These are phyloP conservation scores for Limenitis camilla DNA, from an alignment of 2,888 invertebrate genomes.

Conservation along the genomic window DNA sequence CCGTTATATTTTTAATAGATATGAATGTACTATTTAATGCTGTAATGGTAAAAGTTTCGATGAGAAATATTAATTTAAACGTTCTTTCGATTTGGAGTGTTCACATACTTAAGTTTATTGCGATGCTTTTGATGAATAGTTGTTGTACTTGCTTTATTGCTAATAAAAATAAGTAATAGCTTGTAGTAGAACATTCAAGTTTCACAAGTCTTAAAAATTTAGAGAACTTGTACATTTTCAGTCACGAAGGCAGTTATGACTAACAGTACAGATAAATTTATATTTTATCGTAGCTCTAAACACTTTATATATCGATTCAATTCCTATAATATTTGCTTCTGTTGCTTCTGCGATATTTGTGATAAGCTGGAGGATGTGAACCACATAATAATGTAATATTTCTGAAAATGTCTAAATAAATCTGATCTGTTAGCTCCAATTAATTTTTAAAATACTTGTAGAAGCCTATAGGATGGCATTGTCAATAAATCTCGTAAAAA, in stretches of 20 bases:
- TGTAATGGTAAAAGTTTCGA: slow-evolving; percentile 38
- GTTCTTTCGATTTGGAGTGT: slow-evolving; percentile 15
- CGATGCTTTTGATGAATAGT: slow-evolving; percentile 9
- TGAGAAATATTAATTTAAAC: slow-evolving; percentile 57
- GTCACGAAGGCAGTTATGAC: background rate
- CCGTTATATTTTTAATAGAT: slow-evolving; percentile 63
- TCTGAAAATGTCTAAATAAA: no score
- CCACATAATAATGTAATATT: no score
- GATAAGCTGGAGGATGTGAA: no score
- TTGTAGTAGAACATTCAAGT: slow-evolving; percentile 12
- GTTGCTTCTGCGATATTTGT: no score
- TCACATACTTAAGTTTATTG: background rate
- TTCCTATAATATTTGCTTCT: no score
- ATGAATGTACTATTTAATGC: slow-evolving; percentile 39
- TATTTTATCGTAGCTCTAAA: no score
- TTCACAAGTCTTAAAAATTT: slow-evolving; percentile 1
- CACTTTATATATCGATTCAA: no score
- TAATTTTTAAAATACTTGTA: no score
- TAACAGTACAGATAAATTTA: background rate
- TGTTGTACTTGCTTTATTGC: slow-evolving; percentile 5
- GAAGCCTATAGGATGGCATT: no score
- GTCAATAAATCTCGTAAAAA: no score
- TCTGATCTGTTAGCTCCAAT: no score
- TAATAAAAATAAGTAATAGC: slow-evolving; percentile 11
- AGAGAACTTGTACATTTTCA: background rate